Percentiles rank a stretch among this genome's conserved stretches.
phyloP scores from a whole-genome alignment of 1,140 invertebrate species.

The Plodia interpunctella region DNA sequence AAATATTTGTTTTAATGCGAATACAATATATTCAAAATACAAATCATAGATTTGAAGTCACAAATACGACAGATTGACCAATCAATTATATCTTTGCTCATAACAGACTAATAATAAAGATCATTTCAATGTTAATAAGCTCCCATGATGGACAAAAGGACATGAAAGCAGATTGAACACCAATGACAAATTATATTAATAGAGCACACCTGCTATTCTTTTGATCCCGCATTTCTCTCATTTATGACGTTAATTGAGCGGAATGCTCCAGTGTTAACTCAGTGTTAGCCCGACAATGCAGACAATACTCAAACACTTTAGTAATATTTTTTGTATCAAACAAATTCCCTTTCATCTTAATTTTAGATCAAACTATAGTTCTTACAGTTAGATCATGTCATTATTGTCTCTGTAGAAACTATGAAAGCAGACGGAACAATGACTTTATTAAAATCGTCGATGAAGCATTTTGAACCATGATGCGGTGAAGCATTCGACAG shows the following conservation, averaged over 20 bases:
- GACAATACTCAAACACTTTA: slow-evolving; percentile 60
- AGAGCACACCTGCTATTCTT: slow-evolving; percentile 74
- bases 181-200: slow-evolving; percentile 75
- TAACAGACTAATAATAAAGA: slow-evolving; percentile 25
- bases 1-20: too few relatives aligned
- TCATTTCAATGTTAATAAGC: slow-evolving; percentile 39
- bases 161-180: slow-evolving; percentile 51
- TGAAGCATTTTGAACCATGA: background rate
- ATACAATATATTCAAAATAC: too few relatives aligned
- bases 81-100: slow-evolving; percentile 23
- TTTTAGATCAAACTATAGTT: slow-evolving; percentile 72
- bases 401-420: slow-evolving; percentile 62
- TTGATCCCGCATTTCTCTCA: slow-evolving; percentile 74
- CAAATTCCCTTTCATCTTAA: slow-evolving; percentile 72
- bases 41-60: background rate
- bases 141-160: slow-evolving; percentile 42
- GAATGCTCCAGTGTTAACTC: slow-evolving; percentile 64
- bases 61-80: background rate
- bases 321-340: slow-evolving; percentile 70
- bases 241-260: slow-evolving; percentile 75
- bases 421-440: slow-evolving; percentile 8
- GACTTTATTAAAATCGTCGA: background rate
- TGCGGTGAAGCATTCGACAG: background rate
- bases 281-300: slow-evolving; percentile 66
- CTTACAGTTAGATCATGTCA: slow-evolving; percentile 70